Percentiles rank a stretch among this genome's conserved stretches.
Conservation (phyloP, 2,888 invertebrate genomes). For the Andrena trimmerana region DNA sequence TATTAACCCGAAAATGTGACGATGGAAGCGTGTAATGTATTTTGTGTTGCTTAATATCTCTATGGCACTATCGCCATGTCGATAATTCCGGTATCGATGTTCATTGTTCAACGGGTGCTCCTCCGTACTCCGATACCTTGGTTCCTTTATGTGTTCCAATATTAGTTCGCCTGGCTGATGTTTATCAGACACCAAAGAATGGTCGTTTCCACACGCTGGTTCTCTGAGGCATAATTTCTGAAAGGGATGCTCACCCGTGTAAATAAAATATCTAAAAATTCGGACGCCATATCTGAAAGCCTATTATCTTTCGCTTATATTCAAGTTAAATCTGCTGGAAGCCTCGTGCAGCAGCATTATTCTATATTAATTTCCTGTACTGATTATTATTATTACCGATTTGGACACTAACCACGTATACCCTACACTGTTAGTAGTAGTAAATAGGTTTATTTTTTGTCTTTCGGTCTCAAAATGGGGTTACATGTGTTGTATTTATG, state of each 20-base stretch:
- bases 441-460: too few relatives aligned
- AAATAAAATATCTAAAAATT: slow-evolving; percentile 12
- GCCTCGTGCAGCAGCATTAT: background rate
- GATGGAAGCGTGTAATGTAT: background rate
- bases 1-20: background rate
- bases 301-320: background rate
- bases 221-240: slow-evolving; percentile 6
- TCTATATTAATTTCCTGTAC: background rate
- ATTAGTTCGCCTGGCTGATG: slow-evolving; percentile 26
- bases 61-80: background rate
- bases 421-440: too few relatives aligned
- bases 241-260: background rate
- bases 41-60: background rate
- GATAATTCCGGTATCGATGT: slow-evolving; percentile 51
- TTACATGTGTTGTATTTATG: too few relatives aligned
- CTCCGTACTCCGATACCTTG: slow-evolving; percentile 19
- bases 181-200: slow-evolving; percentile 43
- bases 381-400: too few relatives aligned
- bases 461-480: too few relatives aligned
- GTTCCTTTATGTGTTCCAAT: slow-evolving; percentile 24
- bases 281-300: too few relatives aligned
- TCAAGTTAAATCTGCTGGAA: background rate
- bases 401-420: too few relatives aligned
- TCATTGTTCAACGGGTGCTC: slow-evolving; percentile 37
- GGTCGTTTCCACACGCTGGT: slow-evolving; percentile 23